Evolutionary conservation across 2,888 invertebrate species (phyloP).

Genomic region (Merodon equestris): DNA sequence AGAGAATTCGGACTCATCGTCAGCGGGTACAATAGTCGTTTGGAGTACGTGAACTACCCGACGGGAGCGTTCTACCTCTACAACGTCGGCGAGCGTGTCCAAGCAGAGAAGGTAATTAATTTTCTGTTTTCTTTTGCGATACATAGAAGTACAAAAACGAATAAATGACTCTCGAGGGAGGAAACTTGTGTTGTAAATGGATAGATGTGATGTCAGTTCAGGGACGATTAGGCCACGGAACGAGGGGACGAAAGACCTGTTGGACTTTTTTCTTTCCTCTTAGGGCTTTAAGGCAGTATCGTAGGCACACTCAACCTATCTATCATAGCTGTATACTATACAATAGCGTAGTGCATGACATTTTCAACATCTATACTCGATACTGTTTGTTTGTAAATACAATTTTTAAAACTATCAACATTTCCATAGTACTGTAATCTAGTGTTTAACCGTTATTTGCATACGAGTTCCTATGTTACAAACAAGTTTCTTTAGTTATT

Average conservation of each 20-base stretch:
- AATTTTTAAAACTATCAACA: too few species aligned
- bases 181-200: too few species aligned
- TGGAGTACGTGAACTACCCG: conserved; percentile 58
- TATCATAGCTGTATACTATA: too few species aligned
- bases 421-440: conserved; percentile 3
- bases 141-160: too few species aligned
- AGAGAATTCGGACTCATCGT: conserved; percentile 76
- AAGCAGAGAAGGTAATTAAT: conserved; percentile 60
- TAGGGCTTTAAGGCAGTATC: too few species aligned
- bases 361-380: conserved; percentile 9
- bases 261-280: too few species aligned
- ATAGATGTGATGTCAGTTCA: too few species aligned
- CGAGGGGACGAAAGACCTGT: too few species aligned
- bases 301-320: too few species aligned
- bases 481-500: too few species aligned
- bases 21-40: conserved; percentile 73
- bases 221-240: too few species aligned
- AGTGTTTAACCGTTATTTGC: conserved; percentile 17
- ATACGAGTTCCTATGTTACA: not conserved
- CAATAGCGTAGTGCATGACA: conserved; percentile 17
- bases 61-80: conserved; percentile 60
- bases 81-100: conserved; percentile 54
- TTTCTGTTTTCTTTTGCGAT: conserved; percentile 8
- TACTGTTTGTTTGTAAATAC: conserved; percentile 28
- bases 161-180: too few species aligned